Conservation (phyloP, 1,140 invertebrate genomes). For the Hylyphantes graminicola region DNA sequence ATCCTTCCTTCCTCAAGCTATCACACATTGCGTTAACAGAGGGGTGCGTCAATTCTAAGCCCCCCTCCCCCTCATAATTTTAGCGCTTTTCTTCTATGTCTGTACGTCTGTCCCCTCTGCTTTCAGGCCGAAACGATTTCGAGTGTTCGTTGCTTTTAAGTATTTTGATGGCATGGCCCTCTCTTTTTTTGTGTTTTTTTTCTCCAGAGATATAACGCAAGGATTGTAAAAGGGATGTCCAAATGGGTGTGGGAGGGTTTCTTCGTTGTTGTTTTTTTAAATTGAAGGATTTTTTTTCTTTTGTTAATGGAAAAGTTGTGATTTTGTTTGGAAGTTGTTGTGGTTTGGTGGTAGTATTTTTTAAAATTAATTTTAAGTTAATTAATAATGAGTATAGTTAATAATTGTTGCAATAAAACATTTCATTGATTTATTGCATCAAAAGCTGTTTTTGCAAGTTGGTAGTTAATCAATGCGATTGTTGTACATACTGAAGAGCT, state of each 20-base stretch:
- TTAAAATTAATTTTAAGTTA: no score
- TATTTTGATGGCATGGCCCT: conserved; percentile 54
- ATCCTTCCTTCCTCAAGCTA: not conserved
- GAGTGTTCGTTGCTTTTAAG: conserved; percentile 51
- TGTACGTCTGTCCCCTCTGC: not conserved
- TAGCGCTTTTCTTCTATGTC: conserved; percentile 12
- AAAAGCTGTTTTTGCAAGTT: no score
- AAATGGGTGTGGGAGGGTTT: conserved; percentile 26
- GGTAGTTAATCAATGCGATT: no score
- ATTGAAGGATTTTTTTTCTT: conserved; percentile 10
- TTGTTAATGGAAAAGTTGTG: conserved; percentile 6
- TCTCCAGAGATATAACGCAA: conserved; percentile 34
- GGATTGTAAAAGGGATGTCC: conserved; percentile 31
- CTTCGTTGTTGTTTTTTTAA: conserved; percentile 8
- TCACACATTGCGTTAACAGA: conserved; percentile 48
- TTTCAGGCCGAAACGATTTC: conserved; percentile 45
- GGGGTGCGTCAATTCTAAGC: conserved; percentile 52
- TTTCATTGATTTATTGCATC: no score
- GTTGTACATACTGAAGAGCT: no score
- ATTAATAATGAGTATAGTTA: no score
- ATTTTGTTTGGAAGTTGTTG: not conserved
- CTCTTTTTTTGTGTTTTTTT: no score
- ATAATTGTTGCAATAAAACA: no score
- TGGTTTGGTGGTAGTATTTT: not conserved
- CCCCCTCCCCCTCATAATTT: conserved; percentile 50